These are phyloP conservation scores for Megalopta genalis DNA, from an alignment of 1,140 invertebrate genomes.

Conservation along the genomic window DNA sequence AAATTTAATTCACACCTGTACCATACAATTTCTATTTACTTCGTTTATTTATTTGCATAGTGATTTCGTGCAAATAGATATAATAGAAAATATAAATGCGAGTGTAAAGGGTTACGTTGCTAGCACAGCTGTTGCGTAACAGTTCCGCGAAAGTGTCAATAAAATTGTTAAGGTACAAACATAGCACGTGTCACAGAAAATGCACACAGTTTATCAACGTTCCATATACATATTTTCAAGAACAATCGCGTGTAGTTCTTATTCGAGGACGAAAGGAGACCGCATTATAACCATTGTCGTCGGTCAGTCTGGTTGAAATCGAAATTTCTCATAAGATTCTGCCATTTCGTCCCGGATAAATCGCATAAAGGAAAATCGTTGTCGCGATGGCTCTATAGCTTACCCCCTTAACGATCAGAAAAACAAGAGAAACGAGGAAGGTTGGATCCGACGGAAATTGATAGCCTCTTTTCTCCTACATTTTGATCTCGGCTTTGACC, in stretches of 20 bases:
- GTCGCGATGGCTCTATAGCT: neutral
- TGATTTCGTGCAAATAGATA: neutral
- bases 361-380: neutral
- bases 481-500: no score
- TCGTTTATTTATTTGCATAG: neutral
- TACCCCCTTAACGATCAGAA: neutral
- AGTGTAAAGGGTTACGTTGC: no score
- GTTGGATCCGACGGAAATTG: neutral
- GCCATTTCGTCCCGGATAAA: neutral
- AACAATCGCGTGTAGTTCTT: neutral
- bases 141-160: no score
- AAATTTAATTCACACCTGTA: no score
- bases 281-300: neutral
- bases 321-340: neutral
- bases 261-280: neutral
- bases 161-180: no score
- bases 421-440: neutral
- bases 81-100: no score
- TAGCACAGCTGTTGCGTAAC: no score
- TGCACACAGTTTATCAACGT: no score
- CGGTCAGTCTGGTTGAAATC: neutral
- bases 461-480: no score
- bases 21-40: no score
- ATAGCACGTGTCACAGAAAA: no score
- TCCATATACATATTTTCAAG: no score